Percentiles rank a stretch among this genome's conserved stretches.
Conservation (phyloP, 2,888 invertebrate species). For the Andrena praecox region DNA sequence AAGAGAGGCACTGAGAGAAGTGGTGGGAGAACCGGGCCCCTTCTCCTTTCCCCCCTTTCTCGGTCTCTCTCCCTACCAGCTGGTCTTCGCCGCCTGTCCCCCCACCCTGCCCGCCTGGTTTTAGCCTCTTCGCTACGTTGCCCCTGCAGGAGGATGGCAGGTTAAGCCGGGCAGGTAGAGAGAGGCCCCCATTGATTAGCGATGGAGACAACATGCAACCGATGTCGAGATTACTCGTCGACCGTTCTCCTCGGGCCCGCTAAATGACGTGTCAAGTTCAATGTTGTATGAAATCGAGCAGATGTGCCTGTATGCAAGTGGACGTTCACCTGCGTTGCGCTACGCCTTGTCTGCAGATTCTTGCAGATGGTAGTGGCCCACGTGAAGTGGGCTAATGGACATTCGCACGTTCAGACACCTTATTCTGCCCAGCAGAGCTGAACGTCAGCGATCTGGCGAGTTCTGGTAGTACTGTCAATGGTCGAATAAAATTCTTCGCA, state of each 20-base stretch:
- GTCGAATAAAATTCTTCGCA: no score
- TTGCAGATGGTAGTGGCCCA: no score
- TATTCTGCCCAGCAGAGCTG: no score
- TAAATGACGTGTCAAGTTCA: conserved; percentile 29
- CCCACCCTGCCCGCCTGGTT: conserved; percentile 23
- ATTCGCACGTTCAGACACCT: no score
- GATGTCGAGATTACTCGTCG: conserved; percentile 41
- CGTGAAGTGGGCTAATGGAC: no score
- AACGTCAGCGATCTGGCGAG: no score
- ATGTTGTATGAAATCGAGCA: background rate
- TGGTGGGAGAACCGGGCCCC: conserved; percentile 47
- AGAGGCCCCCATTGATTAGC: conserved; percentile 50
- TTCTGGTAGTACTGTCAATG: no score
- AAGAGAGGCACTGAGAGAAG: conserved; percentile 6
- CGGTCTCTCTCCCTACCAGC: conserved; percentile 47
- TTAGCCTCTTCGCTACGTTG: conserved; percentile 45
- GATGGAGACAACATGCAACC: conserved; percentile 51
- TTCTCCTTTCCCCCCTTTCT: conserved; percentile 44
- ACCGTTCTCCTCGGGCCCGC: conserved; percentile 1
- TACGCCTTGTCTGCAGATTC: no score
- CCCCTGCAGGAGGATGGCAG: conserved; percentile 65
- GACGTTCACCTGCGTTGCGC: no score
- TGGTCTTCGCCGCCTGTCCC: conserved; percentile 7
- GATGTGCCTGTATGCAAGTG: background rate
- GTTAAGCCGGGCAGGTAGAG: conserved; percentile 64